Base-by-base conservation (phyloP, 2,797 vertebrate genomes). In the Simalia tracyae region DNA sequence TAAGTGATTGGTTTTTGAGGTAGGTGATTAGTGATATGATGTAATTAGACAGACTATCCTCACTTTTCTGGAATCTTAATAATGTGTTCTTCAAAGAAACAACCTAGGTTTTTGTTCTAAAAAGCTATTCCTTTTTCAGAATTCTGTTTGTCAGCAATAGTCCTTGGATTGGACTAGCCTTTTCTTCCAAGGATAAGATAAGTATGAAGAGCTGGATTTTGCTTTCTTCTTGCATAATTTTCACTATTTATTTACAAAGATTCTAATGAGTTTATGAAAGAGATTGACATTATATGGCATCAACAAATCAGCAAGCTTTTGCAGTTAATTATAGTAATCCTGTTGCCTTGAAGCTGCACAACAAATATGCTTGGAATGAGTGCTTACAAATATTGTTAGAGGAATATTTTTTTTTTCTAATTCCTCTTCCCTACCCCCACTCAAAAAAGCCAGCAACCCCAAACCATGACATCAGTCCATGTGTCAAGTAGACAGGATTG, bases 301-400 rank as follows among this genome's bases (percentile, higher is more conserved):
- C 94, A 96, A 96, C 95, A 97, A 96, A 97, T 95, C 90, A 95
- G 93, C 87, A 95, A 84, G 95, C 96, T 96, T 97, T 97, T 96
- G 88, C 93, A 95, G 95, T 95, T 97, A 97, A 97, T 97, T 97
- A 96, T 95, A 97, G 92, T 96, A 96, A 96, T 97, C 96, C 94
- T 95, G 85, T 93, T 94, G 96, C 50, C 87, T 92, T 93, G 94
- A 97, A 94, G 91, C 94, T 96, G 89, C 93, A 96, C 95, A 95
- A 95, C 93, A 96, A 95, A 96, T 96, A 91, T 95, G 46, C 26
- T 42, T 90, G 46, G 95, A 96, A 96, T 95, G 63, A 95, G 84
- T 93, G 64, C 86, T 96, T 93, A 57, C 96, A 92, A 95, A 95
- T 96, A 95, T 95, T 95, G 95, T 91, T 1, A 81, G 36, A 84